Percentiles rank a stretch among this genome's conserved stretches.
Evolutionary conservation across 2,113 vertebrate genomes (phyloP).

Genomic region (Eulemur rufifrons): DNA sequence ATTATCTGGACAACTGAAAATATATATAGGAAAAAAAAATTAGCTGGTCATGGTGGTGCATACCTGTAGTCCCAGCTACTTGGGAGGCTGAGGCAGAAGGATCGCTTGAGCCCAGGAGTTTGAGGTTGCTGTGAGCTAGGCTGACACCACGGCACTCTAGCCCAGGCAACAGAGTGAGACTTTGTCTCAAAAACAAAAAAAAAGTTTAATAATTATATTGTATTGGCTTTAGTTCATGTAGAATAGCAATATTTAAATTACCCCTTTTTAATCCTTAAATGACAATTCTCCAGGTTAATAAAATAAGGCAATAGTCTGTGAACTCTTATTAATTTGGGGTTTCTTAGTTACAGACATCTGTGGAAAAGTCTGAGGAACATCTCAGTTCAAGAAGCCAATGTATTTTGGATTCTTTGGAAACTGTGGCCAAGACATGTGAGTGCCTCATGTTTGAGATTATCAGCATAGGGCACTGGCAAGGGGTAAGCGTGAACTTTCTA

Average conservation of each 20-base stretch:
- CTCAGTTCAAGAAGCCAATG: conserved; percentile 84
- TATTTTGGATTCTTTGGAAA: conserved; percentile 85
- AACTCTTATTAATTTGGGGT: conserved; percentile 40
- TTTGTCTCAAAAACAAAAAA: too few relatives aligned
- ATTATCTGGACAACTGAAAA: too few relatives aligned
- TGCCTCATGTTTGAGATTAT: conserved; percentile 70
- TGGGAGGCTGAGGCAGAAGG: too few relatives aligned
- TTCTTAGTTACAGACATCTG: conserved; percentile 88
- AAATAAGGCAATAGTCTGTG: conserved; percentile 19
- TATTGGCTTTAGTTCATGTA: not conserved
- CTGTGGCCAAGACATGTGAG: conserved; percentile 88
- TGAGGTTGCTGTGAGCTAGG: too few relatives aligned
- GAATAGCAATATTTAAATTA: conserved; percentile 44
- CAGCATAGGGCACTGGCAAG: conserved; percentile 78
- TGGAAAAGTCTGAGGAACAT: conserved; percentile 86
- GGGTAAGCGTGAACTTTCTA: conserved; percentile 18
- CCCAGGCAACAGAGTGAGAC: too few relatives aligned
- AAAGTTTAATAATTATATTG: conserved; percentile 40
- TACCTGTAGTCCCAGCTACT: too few relatives aligned
- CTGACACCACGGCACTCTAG: too few relatives aligned
- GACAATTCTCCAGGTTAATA: not conserved
- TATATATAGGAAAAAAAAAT: too few relatives aligned
- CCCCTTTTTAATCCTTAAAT: conserved; percentile 42
- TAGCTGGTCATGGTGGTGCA: too few relatives aligned
- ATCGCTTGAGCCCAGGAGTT: too few relatives aligned